phyloP scores from a whole-genome alignment of 2,113 vertebrate genomes.

The Microtus pennsylvanicus region DNA sequence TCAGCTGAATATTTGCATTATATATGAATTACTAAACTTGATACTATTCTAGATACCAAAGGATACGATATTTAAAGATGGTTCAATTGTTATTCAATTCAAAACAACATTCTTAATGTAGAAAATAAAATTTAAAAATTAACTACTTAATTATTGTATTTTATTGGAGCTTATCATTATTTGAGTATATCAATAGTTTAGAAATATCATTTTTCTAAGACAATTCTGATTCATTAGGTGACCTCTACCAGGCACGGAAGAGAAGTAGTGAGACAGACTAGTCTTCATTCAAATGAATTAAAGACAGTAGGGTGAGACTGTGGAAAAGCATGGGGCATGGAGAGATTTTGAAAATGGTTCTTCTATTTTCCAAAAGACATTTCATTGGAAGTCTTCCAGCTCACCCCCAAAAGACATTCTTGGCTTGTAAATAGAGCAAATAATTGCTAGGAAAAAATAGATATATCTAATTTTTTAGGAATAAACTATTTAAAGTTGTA shows the following conservation, averaged over 20 bases:
- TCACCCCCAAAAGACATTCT: neutral
- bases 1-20: neutral
- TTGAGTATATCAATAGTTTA: neutral
- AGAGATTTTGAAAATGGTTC: neutral
- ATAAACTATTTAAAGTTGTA: neutral
- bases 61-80: neutral
- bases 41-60: neutral
- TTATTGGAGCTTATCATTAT: neutral
- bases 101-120: neutral
- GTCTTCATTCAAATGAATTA: neutral
- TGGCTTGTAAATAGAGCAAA: neutral
- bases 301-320: neutral
- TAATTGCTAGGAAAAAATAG: neutral
- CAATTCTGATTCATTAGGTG: neutral
- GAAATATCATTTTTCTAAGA: neutral
- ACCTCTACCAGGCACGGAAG: rapidly evolving
- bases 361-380: neutral
- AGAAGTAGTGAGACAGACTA: neutral
- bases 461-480: neutral
- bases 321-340: neutral
- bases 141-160: neutral
- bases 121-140: conserved; percentile 22
- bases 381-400: neutral
- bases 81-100: neutral
- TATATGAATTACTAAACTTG: conserved; percentile 1